Base-by-base conservation (phyloP, 2,113 vertebrate species). In the Elephas maximus region DNA sequence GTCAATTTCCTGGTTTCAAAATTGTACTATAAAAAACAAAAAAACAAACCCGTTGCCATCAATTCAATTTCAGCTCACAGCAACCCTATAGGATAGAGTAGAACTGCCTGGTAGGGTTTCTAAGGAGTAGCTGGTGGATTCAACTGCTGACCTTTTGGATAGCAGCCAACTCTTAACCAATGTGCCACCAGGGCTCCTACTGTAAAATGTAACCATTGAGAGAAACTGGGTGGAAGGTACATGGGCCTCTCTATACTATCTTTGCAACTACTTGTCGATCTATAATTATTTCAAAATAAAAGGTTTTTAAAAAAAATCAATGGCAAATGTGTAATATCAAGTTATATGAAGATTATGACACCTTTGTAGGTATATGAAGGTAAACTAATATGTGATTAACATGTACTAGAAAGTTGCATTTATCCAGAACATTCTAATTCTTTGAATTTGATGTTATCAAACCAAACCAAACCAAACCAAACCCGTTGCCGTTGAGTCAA, bases 241-340 rank as follows among this genome's bases (percentile, higher is more conserved):
- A 76, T 8, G 60, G 21, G 18, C 7, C 51, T 84, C 48, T 71
- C 71, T 62, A 24, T 11, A 26, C 12, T 48, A 57, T 76, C 33
- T 96, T 30, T 87, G 37, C 63, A n/a, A 71, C 33, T 76, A 82
- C 20, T 30, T 24, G 9, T 14, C 11, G 73, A 71, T 84, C 44
- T 84, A 65, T 23, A 57, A 45, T 92, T 78, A 81, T 69, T 86
- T 53, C 44, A 83, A 85, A 81, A 79, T 44, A 51, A 82, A 86
- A 92, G 69, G 18, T 26, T 23, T 60, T 6, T n/a, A 80, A 67
- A 67, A 44, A 23, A 67, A 93, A 67, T 33, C 62, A 87, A 60
- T 41, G 18, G 82, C 12, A 48, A 82, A 73, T 92, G 88, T 57
- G 48, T 82, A 88, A 30, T 63, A 82, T n/a, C 5, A 78, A 84